phyloP scores from a whole-genome alignment of 1,140 invertebrate species.

The Musca domestica region DNA sequence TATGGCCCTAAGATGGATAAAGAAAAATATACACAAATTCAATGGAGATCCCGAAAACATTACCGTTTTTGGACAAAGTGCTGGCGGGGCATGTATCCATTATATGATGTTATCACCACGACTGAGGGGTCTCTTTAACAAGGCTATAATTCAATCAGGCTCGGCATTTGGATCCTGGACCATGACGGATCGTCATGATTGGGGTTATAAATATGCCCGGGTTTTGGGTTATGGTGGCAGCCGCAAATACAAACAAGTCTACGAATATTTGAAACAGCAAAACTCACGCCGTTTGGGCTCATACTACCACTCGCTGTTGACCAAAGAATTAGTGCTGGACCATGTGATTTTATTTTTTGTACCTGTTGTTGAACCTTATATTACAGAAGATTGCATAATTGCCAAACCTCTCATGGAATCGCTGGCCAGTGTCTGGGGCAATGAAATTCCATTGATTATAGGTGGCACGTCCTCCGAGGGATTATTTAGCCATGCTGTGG shows the following conservation, averaged over 20 bases:
- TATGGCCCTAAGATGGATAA: slow-evolving; percentile 60
- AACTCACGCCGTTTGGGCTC: not conserved
- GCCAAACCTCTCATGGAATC: slow-evolving; percentile 34
- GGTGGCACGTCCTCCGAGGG: slow-evolving; percentile 52
- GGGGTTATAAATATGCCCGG: slow-evolving; percentile 35
- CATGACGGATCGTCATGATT: slow-evolving; percentile 30
- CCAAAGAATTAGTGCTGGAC: slow-evolving; percentile 33
- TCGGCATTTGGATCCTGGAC: slow-evolving; percentile 53
- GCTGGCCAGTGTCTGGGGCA: slow-evolving; percentile 41
- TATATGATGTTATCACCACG: slow-evolving; percentile 59
- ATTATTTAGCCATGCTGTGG: slow-evolving; percentile 35
- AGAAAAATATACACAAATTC: slow-evolving; percentile 61
- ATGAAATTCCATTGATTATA: slow-evolving; percentile 54
- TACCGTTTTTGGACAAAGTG: slow-evolving; percentile 56
- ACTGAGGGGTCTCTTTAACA: slow-evolving; percentile 54
- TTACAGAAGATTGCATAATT: slow-evolving; percentile 37
- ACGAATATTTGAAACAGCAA: slow-evolving; percentile 29
- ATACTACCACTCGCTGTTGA: slow-evolving; percentile 21
- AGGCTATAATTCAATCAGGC: slow-evolving; percentile 59
- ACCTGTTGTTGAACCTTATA: slow-evolving; percentile 45
- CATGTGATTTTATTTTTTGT: slow-evolving; percentile 36
- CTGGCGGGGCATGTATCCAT: slow-evolving; percentile 54
- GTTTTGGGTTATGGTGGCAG: slow-evolving; percentile 40
- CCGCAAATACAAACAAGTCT: slow-evolving; percentile 36
- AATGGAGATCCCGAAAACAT: slow-evolving; percentile 57